phyloP scores from a whole-genome alignment of 2,888 invertebrate genomes.

The Polymixis flavicincta region DNA sequence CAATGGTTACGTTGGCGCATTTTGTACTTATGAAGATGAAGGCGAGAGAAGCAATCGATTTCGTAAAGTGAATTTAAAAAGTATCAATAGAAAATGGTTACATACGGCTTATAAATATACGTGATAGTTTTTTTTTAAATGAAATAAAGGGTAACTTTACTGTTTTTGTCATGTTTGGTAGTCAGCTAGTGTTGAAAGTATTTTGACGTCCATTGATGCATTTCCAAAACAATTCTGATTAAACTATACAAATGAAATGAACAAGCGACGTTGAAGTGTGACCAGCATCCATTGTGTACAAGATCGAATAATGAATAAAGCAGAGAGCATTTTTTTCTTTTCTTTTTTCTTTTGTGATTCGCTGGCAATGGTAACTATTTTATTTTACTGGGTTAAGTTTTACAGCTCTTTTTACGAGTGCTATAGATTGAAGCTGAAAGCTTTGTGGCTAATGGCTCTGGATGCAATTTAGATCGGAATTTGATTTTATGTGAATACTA shows the following conservation, averaged over 20 bases:
- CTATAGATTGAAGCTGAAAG: constrained; percentile 53
- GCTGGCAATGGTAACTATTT: constrained; percentile 50
- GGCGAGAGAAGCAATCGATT: not conserved
- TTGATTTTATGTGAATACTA: constrained; percentile 55
- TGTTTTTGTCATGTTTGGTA: not conserved
- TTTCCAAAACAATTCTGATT: not conserved
- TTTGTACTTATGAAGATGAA: not conserved
- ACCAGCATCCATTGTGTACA: constrained; percentile 36
- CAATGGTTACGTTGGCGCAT: not conserved
- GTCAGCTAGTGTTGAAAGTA: not conserved
- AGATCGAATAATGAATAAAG: constrained; percentile 41
- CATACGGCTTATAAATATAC: too few species aligned
- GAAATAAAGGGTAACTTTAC: not conserved
- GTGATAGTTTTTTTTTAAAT: too few species aligned
- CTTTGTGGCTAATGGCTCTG: constrained; percentile 55
- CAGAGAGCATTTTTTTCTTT: constrained; percentile 35
- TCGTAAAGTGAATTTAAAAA: not conserved
- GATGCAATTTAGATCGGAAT: constrained; percentile 58
- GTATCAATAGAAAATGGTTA: not conserved
- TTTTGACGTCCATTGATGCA: constrained; percentile 11
- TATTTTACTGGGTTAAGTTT: constrained; percentile 53
- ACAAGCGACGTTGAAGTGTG: constrained; percentile 19
- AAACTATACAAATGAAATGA: constrained; percentile 16
- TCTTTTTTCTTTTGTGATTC: constrained; percentile 48
- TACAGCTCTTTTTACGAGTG: constrained; percentile 58